Conservation (phyloP, 2,113 vertebrate species). For the Paradoxurus hermaphroditus region DNA sequence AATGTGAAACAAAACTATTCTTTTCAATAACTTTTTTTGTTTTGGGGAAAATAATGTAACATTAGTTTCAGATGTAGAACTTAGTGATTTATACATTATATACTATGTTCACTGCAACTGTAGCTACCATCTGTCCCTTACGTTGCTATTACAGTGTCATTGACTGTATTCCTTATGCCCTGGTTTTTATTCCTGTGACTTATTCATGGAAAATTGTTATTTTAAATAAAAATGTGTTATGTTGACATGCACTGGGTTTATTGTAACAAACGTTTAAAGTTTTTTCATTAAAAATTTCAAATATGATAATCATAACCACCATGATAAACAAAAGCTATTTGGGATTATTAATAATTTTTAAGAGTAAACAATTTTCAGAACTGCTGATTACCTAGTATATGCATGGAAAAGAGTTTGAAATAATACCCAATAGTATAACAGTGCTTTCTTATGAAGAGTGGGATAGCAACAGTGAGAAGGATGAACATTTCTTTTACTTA, state of each 20-base stretch:
- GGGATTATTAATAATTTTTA: background rate
- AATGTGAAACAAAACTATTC: background rate
- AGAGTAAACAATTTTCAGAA: constrained; percentile 20
- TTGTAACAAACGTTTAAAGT: background rate
- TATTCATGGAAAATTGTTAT: background rate
- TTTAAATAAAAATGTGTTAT: constrained; percentile 1
- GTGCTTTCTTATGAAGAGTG: background rate
- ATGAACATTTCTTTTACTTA: background rate
- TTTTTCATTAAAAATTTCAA: constrained; percentile 9
- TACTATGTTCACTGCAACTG: background rate
- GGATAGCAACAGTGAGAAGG: background rate
- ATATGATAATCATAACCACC: background rate
- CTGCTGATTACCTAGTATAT: background rate
- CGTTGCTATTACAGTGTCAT: background rate
- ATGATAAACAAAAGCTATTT: background rate
- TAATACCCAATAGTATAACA: background rate
- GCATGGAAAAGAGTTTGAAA: constrained; percentile 1
- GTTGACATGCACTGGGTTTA: background rate
- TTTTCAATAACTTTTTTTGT: background rate
- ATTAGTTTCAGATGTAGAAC: background rate
- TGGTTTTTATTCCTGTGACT: background rate
- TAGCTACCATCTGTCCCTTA: background rate
- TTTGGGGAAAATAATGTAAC: background rate
- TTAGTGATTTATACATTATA: background rate
- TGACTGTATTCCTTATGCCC: background rate